Base-by-base conservation (phyloP, 35 echinoderm and acorn worm genomes). In the Ptychodera flava region DNA sequence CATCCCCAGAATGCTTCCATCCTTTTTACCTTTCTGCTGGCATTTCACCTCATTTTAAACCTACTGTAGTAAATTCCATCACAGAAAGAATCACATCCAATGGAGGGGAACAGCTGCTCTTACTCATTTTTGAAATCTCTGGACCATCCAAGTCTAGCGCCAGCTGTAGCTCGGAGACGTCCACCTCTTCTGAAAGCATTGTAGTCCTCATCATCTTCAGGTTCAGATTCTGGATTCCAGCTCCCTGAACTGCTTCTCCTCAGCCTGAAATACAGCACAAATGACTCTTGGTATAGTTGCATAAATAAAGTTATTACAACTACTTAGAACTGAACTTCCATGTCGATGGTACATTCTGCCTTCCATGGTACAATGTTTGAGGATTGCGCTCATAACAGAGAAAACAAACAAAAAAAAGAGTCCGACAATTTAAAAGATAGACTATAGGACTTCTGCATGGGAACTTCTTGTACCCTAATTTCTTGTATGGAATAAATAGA, bases 81-180 rank as follows among this genome's bases (percentile, higher is more conserved):
- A 34, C 33, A 31, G 80, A 81, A 85, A 33, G 78, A 34, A 89
- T 33, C 36, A 52, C 16, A 35, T 45, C 28, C 22, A 64, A 33
- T 87, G 36, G 35, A 36, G 37, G 30, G 36, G 79, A 28, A 0
- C 28, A n/a, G 78, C 76, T 77, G 27, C 64, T 76, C 28, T 14
- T 88, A 81, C 31, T 79, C 77, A 33, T 78, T 88, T 85, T 91
- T 83, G 16, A 90, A 78, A 78, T 91, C 90, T 80, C 78, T 85
- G 83, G 93, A 89, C 96, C 92, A 99, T n/a, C 93, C 96, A 22
- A 99, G 85, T 36, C 96, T 84, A 30, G 96, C 87, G 29, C 93
- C 93, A 12, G 96, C 96, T 0, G 96, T 99, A 16, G 96, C 96
- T 64, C 96, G 53, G 16, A 94, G 90, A 16, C 96, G 87, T 16